These are phyloP conservation scores for Microtus richardsoni DNA, from an alignment of 2,113 vertebrate genomes.

Conservation along the genomic window DNA sequence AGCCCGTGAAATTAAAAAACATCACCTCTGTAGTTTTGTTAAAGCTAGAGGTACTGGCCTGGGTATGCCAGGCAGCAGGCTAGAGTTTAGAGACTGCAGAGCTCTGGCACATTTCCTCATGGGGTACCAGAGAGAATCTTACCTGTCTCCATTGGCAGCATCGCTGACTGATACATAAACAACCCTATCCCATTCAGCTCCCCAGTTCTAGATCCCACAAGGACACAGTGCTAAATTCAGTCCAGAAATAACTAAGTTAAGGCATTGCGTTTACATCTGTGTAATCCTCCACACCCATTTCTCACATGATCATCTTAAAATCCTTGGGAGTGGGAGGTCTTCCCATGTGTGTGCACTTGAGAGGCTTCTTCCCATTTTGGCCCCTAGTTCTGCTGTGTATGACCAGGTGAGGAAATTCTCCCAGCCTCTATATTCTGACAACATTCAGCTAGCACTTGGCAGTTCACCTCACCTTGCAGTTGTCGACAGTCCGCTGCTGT, in stretches of 20 bases:
- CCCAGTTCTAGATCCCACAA: neutral
- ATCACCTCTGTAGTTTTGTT: slow-evolving; percentile 79
- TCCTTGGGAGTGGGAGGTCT: neutral
- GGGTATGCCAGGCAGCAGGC: neutral
- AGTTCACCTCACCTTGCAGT: neutral
- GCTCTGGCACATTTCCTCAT: neutral
- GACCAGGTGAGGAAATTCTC: neutral
- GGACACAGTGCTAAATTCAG: neutral
- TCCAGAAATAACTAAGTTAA: neutral
- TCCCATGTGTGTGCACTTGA: neutral
- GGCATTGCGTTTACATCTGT: neutral
- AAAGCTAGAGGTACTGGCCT: neutral
- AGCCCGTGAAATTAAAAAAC: slow-evolving; percentile 72
- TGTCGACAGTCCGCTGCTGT: neutral
- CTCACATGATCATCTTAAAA: neutral
- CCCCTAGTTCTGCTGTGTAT: neutral
- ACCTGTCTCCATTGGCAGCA: neutral
- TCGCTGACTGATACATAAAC: neutral
- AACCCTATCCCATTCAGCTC: neutral
- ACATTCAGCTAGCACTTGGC: neutral
- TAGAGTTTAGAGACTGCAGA: slow-evolving; percentile 25
- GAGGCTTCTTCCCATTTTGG: slow-evolving; percentile 3
- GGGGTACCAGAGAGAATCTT: neutral
- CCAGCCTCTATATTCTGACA: neutral
- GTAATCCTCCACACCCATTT: neutral